These are phyloP conservation scores for Agrypnia vestita DNA, from an alignment of 1,140 invertebrate genomes.

Conservation along the genomic window DNA sequence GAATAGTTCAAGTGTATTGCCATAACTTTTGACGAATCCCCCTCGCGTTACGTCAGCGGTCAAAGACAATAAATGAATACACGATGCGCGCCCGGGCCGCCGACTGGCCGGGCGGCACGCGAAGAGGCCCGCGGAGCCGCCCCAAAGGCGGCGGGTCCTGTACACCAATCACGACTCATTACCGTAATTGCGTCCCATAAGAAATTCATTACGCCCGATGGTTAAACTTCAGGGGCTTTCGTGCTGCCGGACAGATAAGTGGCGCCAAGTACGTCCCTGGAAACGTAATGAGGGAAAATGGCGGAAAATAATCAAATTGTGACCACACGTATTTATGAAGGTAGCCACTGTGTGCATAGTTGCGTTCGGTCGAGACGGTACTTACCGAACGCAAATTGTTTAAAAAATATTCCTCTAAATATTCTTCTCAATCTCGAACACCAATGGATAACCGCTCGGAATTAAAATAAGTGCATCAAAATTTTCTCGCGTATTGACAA, in stretches of 20 bases:
- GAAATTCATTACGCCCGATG: conserved; percentile 33
- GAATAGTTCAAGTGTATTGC: background rate
- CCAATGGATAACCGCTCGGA: too few relatives aligned
- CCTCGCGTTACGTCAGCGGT: background rate
- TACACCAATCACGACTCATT: conserved; percentile 30
- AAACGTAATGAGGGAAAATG: conserved; percentile 8
- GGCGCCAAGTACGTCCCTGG: background rate
- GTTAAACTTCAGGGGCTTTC: conserved; percentile 1
- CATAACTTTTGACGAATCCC: background rate
- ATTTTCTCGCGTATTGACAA: too few relatives aligned
- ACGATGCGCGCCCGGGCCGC: background rate
- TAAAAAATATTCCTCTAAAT: too few relatives aligned
- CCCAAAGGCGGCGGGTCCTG: background rate
- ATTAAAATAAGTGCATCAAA: too few relatives aligned
- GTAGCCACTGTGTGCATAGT: too few relatives aligned
- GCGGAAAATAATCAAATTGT: conserved; percentile 27
- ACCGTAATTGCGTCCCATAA: conserved; percentile 35
- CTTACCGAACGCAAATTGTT: too few relatives aligned
- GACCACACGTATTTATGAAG: background rate
- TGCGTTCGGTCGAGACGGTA: too few relatives aligned
- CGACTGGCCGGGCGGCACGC: conserved; percentile 1
- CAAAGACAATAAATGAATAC: background rate
- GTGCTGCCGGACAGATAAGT: conserved; percentile 21
- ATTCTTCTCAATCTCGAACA: too few relatives aligned
- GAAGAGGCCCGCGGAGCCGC: background rate